Evolutionary conservation across 2,797 vertebrate genomes (phyloP), one percentile per base, ranked within the genome.

Genomic region (Hyperoplus lanceolatus): DNA sequence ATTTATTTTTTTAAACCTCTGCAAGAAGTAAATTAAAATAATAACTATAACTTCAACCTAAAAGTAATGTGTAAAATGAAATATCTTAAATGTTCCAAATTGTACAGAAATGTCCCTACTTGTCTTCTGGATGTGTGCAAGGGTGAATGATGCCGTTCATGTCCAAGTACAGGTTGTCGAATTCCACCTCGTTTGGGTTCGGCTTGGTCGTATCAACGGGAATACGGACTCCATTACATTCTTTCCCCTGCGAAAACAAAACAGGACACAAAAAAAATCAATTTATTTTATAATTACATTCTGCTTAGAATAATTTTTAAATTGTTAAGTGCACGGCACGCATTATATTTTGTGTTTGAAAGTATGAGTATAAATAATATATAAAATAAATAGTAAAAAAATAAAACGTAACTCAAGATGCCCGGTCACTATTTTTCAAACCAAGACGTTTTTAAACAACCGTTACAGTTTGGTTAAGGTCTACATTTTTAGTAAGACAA

Each of bases 61-160:
- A 5, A 45, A 45, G 10, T 45, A 45, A 45, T 29, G 3, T 29
- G 29, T 29, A 29, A 29, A 29, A 29, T 29, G 10, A 45, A 45
- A 45, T 45, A 45, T 45, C 6, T 45, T 45, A 45, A 11, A 29
- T 29, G 29, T 29, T 57, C n/a, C 16, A 41, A 14, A 59, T 3
- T 21, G 21, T 3, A 16, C 2, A 64, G 9, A 36, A 1, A 0
- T 0, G 0, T 21, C 92, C 96, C 84, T 94, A 99, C 98, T 99
- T 99, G 94, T 99, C 97, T 77, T 99, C 98, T 1, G 98, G 98
- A 79, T 99, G 98, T 0, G 98, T 99, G 74, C 98, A 99, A 0
- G 98, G 98, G 81, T 99, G 98, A 76, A 99, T 99, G 81, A 99
- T 99, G 45, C 98, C 98, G 9, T 99, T 99, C 98, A 99, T 99